phyloP scores from a whole-genome alignment of 2,797 vertebrate genomes.

The Limnodromus scolopaceus region DNA sequence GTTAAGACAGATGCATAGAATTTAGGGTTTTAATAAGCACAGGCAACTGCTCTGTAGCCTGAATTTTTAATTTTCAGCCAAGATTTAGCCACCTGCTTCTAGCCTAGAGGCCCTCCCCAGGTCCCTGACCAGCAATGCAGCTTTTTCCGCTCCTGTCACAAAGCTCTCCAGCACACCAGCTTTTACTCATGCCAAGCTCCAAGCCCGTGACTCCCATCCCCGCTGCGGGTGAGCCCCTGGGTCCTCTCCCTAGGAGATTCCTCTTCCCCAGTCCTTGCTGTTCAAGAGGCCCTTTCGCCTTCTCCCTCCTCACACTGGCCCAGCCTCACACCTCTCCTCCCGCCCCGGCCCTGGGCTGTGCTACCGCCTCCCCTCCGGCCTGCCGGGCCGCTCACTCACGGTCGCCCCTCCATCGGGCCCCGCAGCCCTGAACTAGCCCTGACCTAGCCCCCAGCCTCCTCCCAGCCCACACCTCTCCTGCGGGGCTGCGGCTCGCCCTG shows the following conservation, averaged over 20 bases:
- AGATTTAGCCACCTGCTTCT: constrained; percentile 24
- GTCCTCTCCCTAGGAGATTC: constrained; percentile 19
- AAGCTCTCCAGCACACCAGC: constrained; percentile 43
- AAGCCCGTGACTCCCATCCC: neutral
- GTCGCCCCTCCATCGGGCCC: neutral
- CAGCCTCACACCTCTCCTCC: neutral
- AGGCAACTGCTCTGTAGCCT: neutral
- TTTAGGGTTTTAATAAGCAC: neutral
- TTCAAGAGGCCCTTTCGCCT: neutral
- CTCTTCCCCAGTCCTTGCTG: neutral
- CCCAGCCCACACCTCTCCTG: constrained; percentile 58
- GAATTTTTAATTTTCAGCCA: neutral
- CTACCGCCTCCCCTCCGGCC: neutral
- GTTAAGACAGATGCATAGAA: neutral
- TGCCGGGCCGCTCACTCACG: neutral
- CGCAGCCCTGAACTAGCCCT: neutral
- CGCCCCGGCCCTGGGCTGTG: neutral
- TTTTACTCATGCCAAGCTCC: constrained; percentile 60
- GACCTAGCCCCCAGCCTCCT: neutral
- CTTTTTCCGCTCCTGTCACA: neutral
- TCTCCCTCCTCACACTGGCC: neutral
- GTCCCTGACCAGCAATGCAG: neutral
- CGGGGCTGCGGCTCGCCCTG: constrained; percentile 51
- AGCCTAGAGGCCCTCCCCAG: neutral
- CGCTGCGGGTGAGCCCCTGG: constrained; percentile 28